These are phyloP conservation scores for Misgurnus mizolepis DNA, from an alignment of 2,113 vertebrate genomes.

Conservation along the genomic window DNA sequence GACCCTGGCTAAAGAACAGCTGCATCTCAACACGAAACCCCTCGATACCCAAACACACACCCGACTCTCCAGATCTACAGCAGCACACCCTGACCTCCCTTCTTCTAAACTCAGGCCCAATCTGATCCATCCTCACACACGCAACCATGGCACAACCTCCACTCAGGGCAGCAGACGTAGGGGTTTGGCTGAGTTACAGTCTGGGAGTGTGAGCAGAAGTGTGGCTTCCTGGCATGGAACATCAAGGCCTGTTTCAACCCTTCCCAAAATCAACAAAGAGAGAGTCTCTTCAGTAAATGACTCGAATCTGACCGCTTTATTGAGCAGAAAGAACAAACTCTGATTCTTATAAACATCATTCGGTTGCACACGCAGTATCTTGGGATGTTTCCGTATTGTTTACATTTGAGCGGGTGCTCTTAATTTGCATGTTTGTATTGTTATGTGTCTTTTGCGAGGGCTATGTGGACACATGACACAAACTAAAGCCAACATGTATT, in stretches of 20 bases:
- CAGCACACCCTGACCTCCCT: not conserved
- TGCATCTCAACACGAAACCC: slow-evolving; percentile 65
- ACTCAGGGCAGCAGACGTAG: slow-evolving; percentile 26
- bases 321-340: slow-evolving; percentile 63
- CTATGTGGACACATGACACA: no score
- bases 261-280: slow-evolving; percentile 60
- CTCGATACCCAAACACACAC: slow-evolving; percentile 47
- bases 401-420: no score
- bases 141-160: not conserved
- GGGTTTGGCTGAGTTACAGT: slow-evolving; percentile 20
- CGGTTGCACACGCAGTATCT: not conserved
- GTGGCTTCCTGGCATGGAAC: slow-evolving; percentile 49
- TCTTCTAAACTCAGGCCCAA: slow-evolving; percentile 49
- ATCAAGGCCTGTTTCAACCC: slow-evolving; percentile 32
- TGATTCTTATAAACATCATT: slow-evolving; percentile 18
- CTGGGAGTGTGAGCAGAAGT: slow-evolving; percentile 30
- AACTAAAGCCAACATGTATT: no score
- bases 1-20: slow-evolving; percentile 78
- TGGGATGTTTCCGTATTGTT: no score
- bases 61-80: not conserved
- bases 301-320: slow-evolving; percentile 59
- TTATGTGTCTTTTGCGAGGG: no score
- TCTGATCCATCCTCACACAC: slow-evolving; percentile 20
- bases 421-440: no score
- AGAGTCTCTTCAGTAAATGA: slow-evolving; percentile 58